phyloP scores from a whole-genome alignment of 2,888 invertebrate genomes.

The Agrenia bidenticulata region DNA sequence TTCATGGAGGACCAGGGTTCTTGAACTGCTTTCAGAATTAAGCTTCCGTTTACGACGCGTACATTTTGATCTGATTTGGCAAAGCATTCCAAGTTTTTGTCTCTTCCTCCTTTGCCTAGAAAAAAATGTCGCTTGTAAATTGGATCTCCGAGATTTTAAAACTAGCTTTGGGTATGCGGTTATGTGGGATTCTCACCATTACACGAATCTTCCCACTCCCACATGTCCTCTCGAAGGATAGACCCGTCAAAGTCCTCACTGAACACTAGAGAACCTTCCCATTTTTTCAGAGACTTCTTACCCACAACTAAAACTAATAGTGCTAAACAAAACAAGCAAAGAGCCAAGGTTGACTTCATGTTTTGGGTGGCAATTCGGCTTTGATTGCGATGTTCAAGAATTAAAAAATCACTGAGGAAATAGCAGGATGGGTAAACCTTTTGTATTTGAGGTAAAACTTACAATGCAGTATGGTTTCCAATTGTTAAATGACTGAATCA shows the following conservation, averaged over 20 bases:
- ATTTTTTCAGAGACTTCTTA: slow-evolving; percentile 17
- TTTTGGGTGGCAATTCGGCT: too few relatives aligned
- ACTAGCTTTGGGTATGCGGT: background rate
- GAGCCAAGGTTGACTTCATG: background rate
- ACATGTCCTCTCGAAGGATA: slow-evolving; percentile 11
- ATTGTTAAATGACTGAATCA: too few relatives aligned
- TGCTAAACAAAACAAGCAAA: background rate
- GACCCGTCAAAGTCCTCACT: slow-evolving; percentile 43
- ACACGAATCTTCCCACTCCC: slow-evolving; percentile 43
- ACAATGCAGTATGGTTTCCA: too few relatives aligned
- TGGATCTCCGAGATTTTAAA: background rate
- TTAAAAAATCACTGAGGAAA: too few relatives aligned
- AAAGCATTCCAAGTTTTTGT: slow-evolving; percentile 44
- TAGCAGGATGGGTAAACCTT: too few relatives aligned
- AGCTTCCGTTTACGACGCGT: slow-evolving; percentile 23
- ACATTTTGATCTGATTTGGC: slow-evolving; percentile 34
- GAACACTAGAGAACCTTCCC: slow-evolving; percentile 38
- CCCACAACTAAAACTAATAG: background rate
- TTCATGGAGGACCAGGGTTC: slow-evolving; percentile 28
- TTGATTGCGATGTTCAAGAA: too few relatives aligned
- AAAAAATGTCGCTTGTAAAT: background rate
- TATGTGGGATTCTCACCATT: slow-evolving; percentile 33
- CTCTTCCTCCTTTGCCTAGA: background rate
- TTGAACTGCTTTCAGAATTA: slow-evolving; percentile 32
- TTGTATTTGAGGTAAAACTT: too few relatives aligned